Evolutionary conservation across 2,888 invertebrate species (phyloP), one percentile per base, ranked within the genome.

Genomic region (Petrolisthes cinctipes): DNA sequence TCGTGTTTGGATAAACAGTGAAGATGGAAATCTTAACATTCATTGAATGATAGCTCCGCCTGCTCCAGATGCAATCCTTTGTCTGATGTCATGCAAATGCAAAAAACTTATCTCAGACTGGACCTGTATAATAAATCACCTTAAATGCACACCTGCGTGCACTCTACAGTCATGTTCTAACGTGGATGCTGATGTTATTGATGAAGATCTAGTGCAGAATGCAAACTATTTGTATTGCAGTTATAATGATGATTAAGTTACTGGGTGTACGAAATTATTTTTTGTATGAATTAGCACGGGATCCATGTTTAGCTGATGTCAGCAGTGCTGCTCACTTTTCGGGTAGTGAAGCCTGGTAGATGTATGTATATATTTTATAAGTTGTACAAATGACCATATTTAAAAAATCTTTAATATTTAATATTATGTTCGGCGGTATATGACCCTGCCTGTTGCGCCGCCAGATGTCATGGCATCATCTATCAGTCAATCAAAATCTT

Each of bases 161-260:
- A 82, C 4, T 5, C 5, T 82, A 82, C 82, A 82, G 82, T 53
- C 51, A 51, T 82, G 82, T 54, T 53, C 54, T 82, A 82, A 82
- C 54, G 4, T 82, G 66, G 54, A 82, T 53, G 82, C 61, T 82
- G 82, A 68, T 82, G 71, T 17, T 82, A 57, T 68, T 66, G 53
- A 37, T 56, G 81, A 81, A 37, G 82, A 82, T 1, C 82, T n/a
- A 68, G 53, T 37, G 54, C 68, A 82, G 66, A 54, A 79, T 54
- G 23, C 57, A 57, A 68, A 61, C 82, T 66, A 66, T 71, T 71
- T 71, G 71, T 4, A 20, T n/a, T 71, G 20, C 82, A 82, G 82
- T 82, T 66, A 82, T 37, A 56, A 9, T 23, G 57, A 81, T 53
- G 81, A 81, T 81, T 37, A 56, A 53, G 17, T 11, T 71, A 71